Conservation (phyloP, 2,797 vertebrate species). For the Pyrocephalus nanus region DNA sequence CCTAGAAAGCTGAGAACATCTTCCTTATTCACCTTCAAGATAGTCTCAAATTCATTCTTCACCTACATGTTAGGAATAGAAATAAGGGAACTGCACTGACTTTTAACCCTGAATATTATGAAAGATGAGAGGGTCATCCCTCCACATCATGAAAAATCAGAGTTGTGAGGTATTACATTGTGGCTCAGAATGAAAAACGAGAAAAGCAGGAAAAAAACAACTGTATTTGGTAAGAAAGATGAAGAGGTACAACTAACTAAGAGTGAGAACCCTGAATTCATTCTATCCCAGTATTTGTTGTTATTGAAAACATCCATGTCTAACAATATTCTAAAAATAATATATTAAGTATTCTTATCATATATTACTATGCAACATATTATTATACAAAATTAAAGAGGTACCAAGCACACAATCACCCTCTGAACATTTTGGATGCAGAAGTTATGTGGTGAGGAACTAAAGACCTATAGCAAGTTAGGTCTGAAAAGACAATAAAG, state of each 20-base stretch:
- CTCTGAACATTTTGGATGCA: neutral
- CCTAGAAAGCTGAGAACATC: constrained; percentile 77
- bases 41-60: constrained; percentile 71
- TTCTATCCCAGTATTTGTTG: neutral
- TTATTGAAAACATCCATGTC: neutral
- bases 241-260: neutral
- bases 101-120: neutral
- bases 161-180: neutral
- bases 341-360: neutral
- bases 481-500: neutral
- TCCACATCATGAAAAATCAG: neutral
- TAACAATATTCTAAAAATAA: neutral
- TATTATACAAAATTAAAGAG: neutral
- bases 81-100: neutral
- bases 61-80: constrained; percentile 64
- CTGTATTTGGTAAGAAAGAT: neutral
- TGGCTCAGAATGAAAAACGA: neutral
- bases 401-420: neutral
- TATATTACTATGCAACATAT: neutral
- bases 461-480: neutral
- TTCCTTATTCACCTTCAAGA: constrained; percentile 75
- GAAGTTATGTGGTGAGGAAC: neutral
- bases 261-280: neutral
- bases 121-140: neutral
- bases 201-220: neutral